These are phyloP conservation scores for Gallirallus australis DNA, from an alignment of 2,797 vertebrate species.

Conservation along the genomic window DNA sequence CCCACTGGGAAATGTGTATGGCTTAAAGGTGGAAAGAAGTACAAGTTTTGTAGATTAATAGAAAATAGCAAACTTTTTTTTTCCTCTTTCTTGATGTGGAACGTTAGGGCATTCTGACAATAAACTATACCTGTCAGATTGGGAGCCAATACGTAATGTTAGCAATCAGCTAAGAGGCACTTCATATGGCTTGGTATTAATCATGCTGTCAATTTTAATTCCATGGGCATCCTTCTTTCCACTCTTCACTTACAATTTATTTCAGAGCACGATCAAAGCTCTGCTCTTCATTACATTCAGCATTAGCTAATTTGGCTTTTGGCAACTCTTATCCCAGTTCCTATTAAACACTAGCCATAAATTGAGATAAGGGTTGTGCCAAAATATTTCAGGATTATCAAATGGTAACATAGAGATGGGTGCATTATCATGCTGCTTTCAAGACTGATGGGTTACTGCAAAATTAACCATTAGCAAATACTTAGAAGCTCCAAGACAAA, in stretches of 20 bases:
- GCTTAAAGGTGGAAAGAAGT: background rate
- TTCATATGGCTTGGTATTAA: conserved; percentile 20
- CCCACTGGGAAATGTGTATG: background rate
- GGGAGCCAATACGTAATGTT: background rate
- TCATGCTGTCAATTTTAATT: conserved; percentile 55
- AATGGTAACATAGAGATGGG: background rate
- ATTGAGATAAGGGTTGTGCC: conserved; percentile 22
- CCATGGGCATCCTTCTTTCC: conserved; percentile 4
- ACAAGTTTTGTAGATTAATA: background rate
- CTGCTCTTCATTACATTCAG: conserved; percentile 44
- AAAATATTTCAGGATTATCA: conserved; percentile 37
- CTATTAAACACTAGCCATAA: conserved; percentile 31
- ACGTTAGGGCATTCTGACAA: background rate
- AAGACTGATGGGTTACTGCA: background rate
- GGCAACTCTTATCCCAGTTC: conserved; percentile 18
- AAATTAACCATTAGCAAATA: conserved; percentile 7
- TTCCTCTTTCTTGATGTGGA: background rate
- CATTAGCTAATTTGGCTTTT: conserved; percentile 67
- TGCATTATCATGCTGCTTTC: background rate
- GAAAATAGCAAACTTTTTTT: background rate
- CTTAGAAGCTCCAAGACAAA: background rate
- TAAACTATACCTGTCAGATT: background rate
- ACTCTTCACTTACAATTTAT: conserved; percentile 55
- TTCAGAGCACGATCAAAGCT: conserved; percentile 47
- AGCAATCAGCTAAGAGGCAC: conserved; percentile 47